Percentiles rank a stretch among this genome's conserved stretches.
phyloP scores from a whole-genome alignment of 2,888 invertebrate genomes.

The Phortica okadai region DNA sequence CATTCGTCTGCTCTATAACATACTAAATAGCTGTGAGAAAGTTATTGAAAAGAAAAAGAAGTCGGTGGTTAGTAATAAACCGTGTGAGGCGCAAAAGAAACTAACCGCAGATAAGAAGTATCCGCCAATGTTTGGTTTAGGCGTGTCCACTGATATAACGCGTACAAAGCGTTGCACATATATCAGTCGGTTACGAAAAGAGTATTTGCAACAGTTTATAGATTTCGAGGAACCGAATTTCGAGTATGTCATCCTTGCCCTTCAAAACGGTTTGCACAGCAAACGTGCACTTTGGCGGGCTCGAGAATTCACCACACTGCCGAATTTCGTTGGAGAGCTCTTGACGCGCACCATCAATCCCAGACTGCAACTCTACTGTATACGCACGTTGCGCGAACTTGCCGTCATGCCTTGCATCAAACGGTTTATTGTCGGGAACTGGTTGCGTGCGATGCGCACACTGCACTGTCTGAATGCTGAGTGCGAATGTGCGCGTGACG shows the following conservation, averaged over 20 bases:
- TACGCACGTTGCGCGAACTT: conserved; percentile 68
- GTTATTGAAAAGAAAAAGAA: background rate
- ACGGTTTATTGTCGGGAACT: conserved; percentile 65
- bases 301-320: conserved; percentile 66
- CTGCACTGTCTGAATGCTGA: conserved; percentile 55
- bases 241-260: conserved; percentile 61
- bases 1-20: conserved; percentile 57
- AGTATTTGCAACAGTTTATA: conserved; percentile 29
- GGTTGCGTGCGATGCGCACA: conserved; percentile 54
- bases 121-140: background rate
- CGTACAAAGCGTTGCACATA: conserved; percentile 1
- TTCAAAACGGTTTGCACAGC: conserved; percentile 67
- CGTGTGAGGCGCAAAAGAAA: conserved; percentile 18
- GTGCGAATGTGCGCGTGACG: conserved; percentile 58
- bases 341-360: conserved; percentile 53
- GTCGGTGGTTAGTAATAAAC: background rate
- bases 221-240: conserved; percentile 37
- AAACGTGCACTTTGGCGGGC: conserved; percentile 68
- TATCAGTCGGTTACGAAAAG: background rate
- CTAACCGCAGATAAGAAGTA: background rate
- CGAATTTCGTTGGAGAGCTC: conserved; percentile 59
- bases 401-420: conserved; percentile 71
- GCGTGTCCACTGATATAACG: background rate
- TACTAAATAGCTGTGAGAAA: conserved; percentile 51
- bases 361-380: conserved; percentile 66